phyloP scores from a whole-genome alignment of 2,888 invertebrate species.

The Eretmocerus hayati region DNA sequence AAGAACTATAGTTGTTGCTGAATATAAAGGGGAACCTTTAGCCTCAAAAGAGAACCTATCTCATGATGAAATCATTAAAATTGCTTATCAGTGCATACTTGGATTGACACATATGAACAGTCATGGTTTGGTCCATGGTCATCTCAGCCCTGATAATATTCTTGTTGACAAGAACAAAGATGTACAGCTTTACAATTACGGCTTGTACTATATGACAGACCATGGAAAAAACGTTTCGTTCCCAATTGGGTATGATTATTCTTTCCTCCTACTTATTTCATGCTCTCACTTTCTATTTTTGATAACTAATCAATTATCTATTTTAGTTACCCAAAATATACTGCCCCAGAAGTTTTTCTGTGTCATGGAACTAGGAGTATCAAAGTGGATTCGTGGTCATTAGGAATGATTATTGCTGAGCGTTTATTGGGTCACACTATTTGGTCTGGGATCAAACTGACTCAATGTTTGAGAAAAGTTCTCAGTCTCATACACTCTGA shows the following conservation, averaged over 20 bases:
- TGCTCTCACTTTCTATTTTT: conserved; percentile 2
- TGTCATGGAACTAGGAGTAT: conserved; percentile 58
- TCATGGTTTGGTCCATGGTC: conserved; percentile 69
- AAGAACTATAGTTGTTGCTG: conserved; percentile 74
- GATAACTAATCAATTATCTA: conserved; percentile 10
- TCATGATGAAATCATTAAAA: conserved; percentile 54
- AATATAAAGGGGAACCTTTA: conserved; percentile 65
- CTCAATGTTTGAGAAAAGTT: conserved; percentile 67
- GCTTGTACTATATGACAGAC: conserved; percentile 87
- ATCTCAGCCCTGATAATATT: conserved; percentile 77
- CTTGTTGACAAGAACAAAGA: conserved; percentile 63
- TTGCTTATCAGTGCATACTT: conserved; percentile 66
- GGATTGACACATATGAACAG: conserved; percentile 68
- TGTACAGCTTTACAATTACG: conserved; percentile 86
- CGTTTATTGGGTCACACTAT: conserved; percentile 62
- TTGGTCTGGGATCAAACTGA: conserved; percentile 69
- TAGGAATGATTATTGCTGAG: conserved; percentile 86
- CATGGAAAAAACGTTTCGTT: conserved; percentile 81
- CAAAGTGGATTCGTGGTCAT: conserved; percentile 87
- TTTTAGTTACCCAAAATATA: conserved; percentile 67
- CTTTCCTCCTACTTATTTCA: conserved; percentile 29
- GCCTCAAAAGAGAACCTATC: conserved; percentile 49
- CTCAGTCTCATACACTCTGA: conserved; percentile 62
- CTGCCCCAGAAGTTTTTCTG: conserved; percentile 75
- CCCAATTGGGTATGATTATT: conserved; percentile 65